Percentiles rank a stretch among this genome's conserved stretches.
These are phyloP conservation scores for Laticauda laticaudata DNA, from an alignment of 2,113 vertebrate genomes.

Conservation along the genomic window DNA sequence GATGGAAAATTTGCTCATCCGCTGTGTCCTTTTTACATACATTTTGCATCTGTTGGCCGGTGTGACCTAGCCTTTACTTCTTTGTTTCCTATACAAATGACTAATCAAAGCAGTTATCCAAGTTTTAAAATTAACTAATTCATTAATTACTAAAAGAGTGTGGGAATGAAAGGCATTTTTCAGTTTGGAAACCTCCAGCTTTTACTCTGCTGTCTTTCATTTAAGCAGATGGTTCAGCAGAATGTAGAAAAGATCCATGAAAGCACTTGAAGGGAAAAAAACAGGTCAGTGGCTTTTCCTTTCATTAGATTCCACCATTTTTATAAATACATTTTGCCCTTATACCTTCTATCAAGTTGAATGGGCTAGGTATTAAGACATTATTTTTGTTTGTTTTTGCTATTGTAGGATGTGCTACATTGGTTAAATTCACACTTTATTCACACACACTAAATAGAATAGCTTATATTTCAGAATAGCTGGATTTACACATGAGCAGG, in stretches of 20 bases:
- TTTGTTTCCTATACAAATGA: background rate
- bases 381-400: background rate
- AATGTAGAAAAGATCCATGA: background rate
- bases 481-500: background rate
- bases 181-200: background rate
- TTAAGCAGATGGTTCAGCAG: background rate
- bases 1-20: too few relatives aligned
- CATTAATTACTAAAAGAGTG: background rate
- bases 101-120: background rate
- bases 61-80: background rate
- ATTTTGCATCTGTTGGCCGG: too few relatives aligned
- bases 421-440: background rate
- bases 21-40: too few relatives aligned
- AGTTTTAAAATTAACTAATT: background rate
- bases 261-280: background rate
- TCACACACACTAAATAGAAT: background rate
- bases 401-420: background rate
- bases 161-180: background rate
- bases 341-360: background rate
- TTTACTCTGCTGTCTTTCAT: background rate
- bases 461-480: background rate
- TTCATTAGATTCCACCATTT: background rate
- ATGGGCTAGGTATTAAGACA: background rate
- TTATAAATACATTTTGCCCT: background rate
- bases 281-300: background rate